Conservation (phyloP, 2,113 vertebrate genomes). For the Opisthocomus hoazin region DNA sequence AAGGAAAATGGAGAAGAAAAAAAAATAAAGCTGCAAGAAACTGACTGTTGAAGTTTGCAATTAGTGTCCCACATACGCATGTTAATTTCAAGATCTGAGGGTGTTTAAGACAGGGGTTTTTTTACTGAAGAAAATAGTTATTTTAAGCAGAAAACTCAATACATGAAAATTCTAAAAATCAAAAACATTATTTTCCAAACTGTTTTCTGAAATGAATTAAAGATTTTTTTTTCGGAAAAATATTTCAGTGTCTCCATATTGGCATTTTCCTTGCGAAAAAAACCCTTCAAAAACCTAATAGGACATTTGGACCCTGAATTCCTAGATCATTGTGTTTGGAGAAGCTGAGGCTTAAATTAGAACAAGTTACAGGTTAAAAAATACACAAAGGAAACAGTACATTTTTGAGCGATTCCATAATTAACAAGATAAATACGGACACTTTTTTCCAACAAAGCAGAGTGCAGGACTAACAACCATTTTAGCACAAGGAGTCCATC, state of each 20-base stretch:
- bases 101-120: background rate
- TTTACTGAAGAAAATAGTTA: background rate
- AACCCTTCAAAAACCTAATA: background rate
- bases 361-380: background rate
- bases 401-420: background rate
- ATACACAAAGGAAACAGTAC: background rate
- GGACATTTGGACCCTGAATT: background rate
- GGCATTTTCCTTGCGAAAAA: background rate
- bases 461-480: background rate
- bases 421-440: background rate
- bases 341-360: background rate
- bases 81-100: background rate
- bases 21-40: background rate
- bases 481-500: background rate
- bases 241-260: background rate
- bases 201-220: background rate
- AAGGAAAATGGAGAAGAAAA: background rate
- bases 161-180: background rate
- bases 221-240: background rate
- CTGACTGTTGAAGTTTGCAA: background rate
- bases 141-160: background rate
- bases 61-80: background rate
- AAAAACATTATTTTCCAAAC: background rate
- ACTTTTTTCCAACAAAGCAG: background rate
- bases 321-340: background rate